A percentile compares a stretch with the other conserved stretches of the same genome.
Conservation (phyloP, 2,888 invertebrate genomes). For the Anticlea derivata region DNA sequence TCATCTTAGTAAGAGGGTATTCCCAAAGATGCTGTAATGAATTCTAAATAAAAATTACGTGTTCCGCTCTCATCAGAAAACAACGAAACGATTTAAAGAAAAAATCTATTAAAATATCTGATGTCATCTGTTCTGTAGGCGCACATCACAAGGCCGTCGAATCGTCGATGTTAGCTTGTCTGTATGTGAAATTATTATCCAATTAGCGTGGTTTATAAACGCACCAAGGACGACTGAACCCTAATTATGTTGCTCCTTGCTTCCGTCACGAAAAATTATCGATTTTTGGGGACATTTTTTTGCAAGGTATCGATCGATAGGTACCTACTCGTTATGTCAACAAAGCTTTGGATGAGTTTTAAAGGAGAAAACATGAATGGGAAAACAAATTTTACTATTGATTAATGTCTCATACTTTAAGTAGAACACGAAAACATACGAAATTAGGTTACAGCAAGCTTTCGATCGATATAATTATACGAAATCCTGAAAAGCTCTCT, state of each 20-base stretch:
- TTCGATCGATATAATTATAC: constrained; percentile 79
- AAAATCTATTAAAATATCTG: constrained; percentile 77
- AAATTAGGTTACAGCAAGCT: constrained; percentile 71
- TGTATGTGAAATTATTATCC: constrained; percentile 38
- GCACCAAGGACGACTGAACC: constrained; percentile 26
- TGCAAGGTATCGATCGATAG: constrained; percentile 10
- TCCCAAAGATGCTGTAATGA: constrained; percentile 20
- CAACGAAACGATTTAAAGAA: constrained; percentile 52
- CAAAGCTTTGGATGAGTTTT: constrained; percentile 21
- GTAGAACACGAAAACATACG: constrained; percentile 26
- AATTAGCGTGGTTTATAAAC: constrained; percentile 41
- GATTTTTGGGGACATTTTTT: constrained; percentile 14
- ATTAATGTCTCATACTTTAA: constrained; percentile 5
- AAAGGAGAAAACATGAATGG: not conserved
- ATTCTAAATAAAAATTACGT: constrained; percentile 25
- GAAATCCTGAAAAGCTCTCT: constrained; percentile 76
- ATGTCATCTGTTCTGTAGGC: constrained; percentile 76
- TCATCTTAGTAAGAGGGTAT: not conserved
- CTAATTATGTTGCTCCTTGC: not conserved
- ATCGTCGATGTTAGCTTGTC: constrained; percentile 54
- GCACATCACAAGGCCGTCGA: constrained; percentile 62
- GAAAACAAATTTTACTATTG: not conserved
- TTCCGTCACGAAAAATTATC: constrained; percentile 10
- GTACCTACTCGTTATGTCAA: constrained; percentile 34
- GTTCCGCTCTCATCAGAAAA: constrained; percentile 42